Evolutionary conservation across 2,113 vertebrate genomes (phyloP), one percentile per base, ranked within the genome.

Genomic region (Platysternon megacephalum): DNA sequence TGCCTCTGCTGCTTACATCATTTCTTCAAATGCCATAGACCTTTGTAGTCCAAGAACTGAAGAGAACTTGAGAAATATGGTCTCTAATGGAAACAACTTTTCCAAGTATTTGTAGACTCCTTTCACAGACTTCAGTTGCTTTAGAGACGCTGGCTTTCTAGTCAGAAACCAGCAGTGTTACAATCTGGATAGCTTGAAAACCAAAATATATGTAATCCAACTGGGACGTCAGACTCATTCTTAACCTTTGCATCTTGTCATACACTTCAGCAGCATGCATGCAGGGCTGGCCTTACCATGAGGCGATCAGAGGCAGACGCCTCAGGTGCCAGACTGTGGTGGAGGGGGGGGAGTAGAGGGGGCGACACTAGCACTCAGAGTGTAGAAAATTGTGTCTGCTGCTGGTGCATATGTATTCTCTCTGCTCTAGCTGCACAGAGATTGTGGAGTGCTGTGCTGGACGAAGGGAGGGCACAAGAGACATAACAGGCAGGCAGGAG

Each of bases 221-320:
- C 10, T 84, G 10, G 8, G 14, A 82, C 90, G 52, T 65, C 14
- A 86, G 83, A 79, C 13, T 68, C 44, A 74, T 91, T 93, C 87
- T 1, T 93, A 79, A 21, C 3, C 4, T 32, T 2, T 86, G 8
- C 28, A n/a, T 84, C 8, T 89, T 89, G 32, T 32, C 29, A 52
- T 79, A 8, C 3, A 6, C 74, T 49, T 82, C n/a, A 0, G 0
- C 65, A 32, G 44, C 48, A 49, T 52, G 85, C 0, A 0, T 68
- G 7, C 49, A 49, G 49, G 49, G 49, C 49, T 49, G 49, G 49
- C 49, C 49, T 49, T 49, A 49, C 49, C 49, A 49, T 49, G 49
- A 49, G 49, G 49, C 4, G 49, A 49, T 16, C 2, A 14, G 49
- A 49, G 49, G 49, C 49, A 49, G 49, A 13, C 5, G 13, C 49